These are phyloP conservation scores for Florisuga fusca DNA, from an alignment of 2,797 vertebrate genomes.

Conservation along the genomic window DNA sequence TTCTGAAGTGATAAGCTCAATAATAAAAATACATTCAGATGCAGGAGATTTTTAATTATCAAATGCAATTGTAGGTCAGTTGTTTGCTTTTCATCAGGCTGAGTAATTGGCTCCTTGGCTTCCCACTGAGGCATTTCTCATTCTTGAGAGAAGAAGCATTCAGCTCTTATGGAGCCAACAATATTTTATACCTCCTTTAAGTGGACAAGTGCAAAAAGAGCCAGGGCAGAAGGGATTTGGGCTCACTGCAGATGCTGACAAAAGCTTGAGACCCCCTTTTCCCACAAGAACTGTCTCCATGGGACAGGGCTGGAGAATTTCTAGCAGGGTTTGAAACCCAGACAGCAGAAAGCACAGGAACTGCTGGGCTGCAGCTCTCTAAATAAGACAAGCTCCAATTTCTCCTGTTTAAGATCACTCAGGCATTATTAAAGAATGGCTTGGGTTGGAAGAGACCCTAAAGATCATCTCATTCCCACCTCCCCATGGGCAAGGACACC, in stretches of 20 bases:
- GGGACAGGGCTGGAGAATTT: background rate
- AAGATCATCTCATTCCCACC: too few species aligned
- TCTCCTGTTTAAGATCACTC: background rate
- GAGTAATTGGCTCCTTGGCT: background rate
- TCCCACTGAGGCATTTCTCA: background rate
- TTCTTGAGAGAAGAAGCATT: background rate
- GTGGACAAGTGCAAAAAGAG: background rate
- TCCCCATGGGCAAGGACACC: too few species aligned
- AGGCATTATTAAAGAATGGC: background rate
- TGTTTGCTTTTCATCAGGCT: background rate
- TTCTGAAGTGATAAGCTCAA: background rate
- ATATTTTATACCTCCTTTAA: background rate
- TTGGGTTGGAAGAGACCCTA: too few species aligned
- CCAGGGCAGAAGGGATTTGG: background rate
- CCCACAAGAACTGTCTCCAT: background rate
- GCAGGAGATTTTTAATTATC: background rate
- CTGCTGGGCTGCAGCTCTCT: background rate
- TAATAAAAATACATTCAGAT: background rate
- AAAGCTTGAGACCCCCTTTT: background rate
- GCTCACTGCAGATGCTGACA: rapidly evolving
- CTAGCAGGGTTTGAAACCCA: background rate
- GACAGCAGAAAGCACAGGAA: background rate
- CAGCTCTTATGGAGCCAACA: rapidly evolving
- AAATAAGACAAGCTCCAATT: background rate
- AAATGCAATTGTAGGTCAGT: background rate